Evolutionary conservation across 2,797 vertebrate species (phyloP).

Genomic region (Todus mexicanus): DNA sequence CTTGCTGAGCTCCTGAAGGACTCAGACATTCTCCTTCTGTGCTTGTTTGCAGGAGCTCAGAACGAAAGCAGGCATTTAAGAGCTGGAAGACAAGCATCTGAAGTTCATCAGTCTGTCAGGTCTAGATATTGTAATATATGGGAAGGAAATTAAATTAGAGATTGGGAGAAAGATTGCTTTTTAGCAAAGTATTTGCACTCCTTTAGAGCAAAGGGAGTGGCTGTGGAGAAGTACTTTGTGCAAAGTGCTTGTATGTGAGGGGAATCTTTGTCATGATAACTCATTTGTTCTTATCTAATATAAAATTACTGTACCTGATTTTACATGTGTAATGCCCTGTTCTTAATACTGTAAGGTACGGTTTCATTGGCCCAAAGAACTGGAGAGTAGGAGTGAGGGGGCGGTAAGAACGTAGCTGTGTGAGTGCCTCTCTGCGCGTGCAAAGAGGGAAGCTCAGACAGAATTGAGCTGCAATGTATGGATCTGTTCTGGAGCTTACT

Average conservation of each 20-base stretch:
- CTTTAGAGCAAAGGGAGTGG: not conserved
- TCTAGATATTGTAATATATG: not conserved
- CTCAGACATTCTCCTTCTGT: not conserved
- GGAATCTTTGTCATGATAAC: not conserved
- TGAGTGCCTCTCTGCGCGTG: accelerated
- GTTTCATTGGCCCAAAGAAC: not conserved
- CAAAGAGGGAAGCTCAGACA: not conserved
- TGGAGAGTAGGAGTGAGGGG: not conserved
- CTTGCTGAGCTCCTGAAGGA: not conserved
- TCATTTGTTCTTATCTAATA: slow-evolving; percentile 22
- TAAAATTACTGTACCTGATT: not conserved
- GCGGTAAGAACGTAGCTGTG: not conserved
- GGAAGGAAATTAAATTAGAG: not conserved
- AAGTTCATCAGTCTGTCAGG: not conserved
- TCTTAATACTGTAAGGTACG: not conserved
- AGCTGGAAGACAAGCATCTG: not conserved
- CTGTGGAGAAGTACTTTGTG: not conserved
- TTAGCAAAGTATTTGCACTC: not conserved
- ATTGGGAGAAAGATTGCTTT: not conserved
- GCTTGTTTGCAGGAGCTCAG: not conserved
- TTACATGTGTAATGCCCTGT: not conserved
- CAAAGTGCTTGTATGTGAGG: not conserved
- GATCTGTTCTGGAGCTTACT: not conserved
- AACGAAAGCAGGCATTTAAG: not conserved
- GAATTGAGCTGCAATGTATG: not conserved